Evolutionary conservation across 92 coral and sea anemone genomes (phyloP), one percentile per base, ranked within the genome.

Genomic region (Epizoanthus stellaris): DNA sequence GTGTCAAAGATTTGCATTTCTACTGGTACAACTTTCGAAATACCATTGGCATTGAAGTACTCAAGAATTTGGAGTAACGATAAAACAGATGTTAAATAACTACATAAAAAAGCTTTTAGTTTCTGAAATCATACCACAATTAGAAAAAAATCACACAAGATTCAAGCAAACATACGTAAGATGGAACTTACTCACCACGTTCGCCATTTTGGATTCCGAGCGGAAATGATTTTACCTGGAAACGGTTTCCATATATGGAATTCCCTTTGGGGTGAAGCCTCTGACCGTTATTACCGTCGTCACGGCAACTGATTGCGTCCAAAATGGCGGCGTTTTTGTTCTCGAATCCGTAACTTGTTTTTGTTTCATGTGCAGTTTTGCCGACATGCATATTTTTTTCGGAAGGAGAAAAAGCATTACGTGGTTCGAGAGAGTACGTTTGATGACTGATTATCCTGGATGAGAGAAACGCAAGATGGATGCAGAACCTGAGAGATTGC

Each of bases 251-350:
- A 63, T 75, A 86, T 81, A 63, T 81, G 87, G 87, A 11, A 19
- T 38, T 62, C 30, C 42, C 39, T 82, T 86, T 52, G 23, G 47
- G 65, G 77, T 76, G 91, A 75, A 81, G 92, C 98, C 95, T 87
- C 98, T 94, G 98, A 92, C 98, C 95, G 87, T 76, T 89, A 82
- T 77, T 87, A 94, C 92, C 91, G 94, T 90, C 95, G 98, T 94
- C 95, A 91, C 98, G 95, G 93, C 70, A 91, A 94, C 95, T 75
- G 56, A 9, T 61, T 39, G 56, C 56, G 56, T 52, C 39, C 82
- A 89, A 85, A 87, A 85, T 91, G 95, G 95, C 93, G 93, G 98
- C 91, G 53, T 87, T 82, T 94, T 85, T 91, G 98, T 91, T 91
- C 98, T 89, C 85, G 95, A 91, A 87, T 53, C 0, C 66, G 19